Evolutionary conservation across 2,113 vertebrate species (phyloP).

Genomic region (Mungos mungo): DNA sequence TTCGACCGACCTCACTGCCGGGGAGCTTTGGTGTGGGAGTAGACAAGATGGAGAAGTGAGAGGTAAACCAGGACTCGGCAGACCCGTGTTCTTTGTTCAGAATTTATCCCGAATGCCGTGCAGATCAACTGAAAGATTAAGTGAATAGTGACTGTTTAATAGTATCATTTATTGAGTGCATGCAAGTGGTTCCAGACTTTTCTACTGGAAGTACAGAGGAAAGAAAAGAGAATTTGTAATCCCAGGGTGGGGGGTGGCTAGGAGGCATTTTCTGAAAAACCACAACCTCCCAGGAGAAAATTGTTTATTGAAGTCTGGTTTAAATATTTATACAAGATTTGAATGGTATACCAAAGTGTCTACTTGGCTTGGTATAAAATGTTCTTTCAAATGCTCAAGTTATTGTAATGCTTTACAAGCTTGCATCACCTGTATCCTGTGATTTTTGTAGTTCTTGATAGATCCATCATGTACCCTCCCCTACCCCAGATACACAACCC

Average conservation of each 20-base stretch:
- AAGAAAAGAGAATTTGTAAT: background rate
- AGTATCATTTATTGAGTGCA: background rate
- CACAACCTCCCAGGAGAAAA: background rate
- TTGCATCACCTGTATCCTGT: background rate
- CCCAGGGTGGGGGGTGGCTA: background rate
- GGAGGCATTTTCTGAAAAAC: background rate
- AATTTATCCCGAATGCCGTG: background rate
- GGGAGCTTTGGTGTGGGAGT: background rate
- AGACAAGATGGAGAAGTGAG: background rate
- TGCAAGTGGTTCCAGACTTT: background rate
- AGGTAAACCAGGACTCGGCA: background rate
- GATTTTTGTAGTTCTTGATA: background rate
- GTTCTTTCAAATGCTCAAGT: background rate
- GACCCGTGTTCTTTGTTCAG: background rate
- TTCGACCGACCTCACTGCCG: background rate
- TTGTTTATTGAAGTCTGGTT: constrained; percentile 17
- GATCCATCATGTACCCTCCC: background rate
- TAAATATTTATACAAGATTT: background rate
- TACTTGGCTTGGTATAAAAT: background rate
- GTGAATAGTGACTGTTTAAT: background rate
- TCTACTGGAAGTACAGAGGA: background rate
- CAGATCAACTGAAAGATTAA: background rate
- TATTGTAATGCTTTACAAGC: background rate
- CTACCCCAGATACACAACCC: background rate
- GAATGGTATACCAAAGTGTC: background rate